Conservation (phyloP, 2,888 invertebrate genomes). For the Pelosia muscerda region DNA sequence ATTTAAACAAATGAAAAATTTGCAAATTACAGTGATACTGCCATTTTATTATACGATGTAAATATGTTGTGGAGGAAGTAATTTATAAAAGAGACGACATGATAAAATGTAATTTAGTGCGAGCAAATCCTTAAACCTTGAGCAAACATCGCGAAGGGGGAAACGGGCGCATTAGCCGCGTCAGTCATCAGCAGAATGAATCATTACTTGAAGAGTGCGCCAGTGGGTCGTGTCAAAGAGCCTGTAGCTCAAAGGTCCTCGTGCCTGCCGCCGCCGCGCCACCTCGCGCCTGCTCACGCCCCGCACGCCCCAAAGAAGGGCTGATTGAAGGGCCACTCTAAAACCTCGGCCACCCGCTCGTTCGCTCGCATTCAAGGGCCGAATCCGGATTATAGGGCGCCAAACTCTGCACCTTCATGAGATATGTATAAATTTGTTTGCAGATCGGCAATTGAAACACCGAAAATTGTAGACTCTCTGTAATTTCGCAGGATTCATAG, state of each 20-base stretch:
- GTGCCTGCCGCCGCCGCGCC: slow-evolving; percentile 58
- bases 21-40: not conserved
- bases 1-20: not conserved
- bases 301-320: slow-evolving; percentile 77
- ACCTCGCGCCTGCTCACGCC: slow-evolving; percentile 54
- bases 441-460: slow-evolving; percentile 73
- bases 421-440: slow-evolving; percentile 83
- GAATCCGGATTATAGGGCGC: slow-evolving; percentile 86
- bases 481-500: slow-evolving; percentile 77
- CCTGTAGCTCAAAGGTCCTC: slow-evolving; percentile 84
- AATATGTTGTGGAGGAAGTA: slow-evolving; percentile 48
- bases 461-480: slow-evolving; percentile 75
- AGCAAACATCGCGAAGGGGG: slow-evolving; percentile 72
- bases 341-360: slow-evolving; percentile 84
- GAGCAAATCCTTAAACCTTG: slow-evolving; percentile 71
- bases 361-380: slow-evolving; percentile 85
- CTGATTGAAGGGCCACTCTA: slow-evolving; percentile 87
- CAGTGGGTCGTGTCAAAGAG: slow-evolving; percentile 87
- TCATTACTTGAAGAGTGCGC: slow-evolving; percentile 87
- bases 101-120: slow-evolving; percentile 65
- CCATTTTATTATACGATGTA: slow-evolving; percentile 29
- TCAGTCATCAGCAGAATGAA: slow-evolving; percentile 86
- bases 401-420: slow-evolving; percentile 85
- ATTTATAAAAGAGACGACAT: slow-evolving; percentile 56
- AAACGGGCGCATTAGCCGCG: slow-evolving; percentile 83